Conservation (phyloP, 2,113 vertebrate species). For the Podilymbus podiceps region DNA sequence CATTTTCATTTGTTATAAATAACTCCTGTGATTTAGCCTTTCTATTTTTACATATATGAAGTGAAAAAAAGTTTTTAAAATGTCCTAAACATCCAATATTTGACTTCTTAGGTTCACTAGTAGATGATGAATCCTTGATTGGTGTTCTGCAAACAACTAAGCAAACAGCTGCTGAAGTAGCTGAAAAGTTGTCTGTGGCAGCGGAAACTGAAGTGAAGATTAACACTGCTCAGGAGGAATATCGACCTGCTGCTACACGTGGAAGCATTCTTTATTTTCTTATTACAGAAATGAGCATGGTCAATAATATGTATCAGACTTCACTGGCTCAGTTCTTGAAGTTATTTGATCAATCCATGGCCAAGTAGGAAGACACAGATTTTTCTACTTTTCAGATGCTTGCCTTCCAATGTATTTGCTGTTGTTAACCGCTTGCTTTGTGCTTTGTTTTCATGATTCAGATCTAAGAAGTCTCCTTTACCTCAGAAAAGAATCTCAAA, state of each 20-base stretch:
- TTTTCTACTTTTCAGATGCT: background rate
- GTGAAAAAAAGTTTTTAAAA: background rate
- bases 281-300: slow-evolving; percentile 82
- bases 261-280: slow-evolving; percentile 83
- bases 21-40: background rate
- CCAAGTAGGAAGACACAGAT: slow-evolving; percentile 47
- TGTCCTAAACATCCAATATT: background rate
- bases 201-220: slow-evolving; percentile 80
- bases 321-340: slow-evolving; percentile 81
- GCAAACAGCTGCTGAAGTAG: slow-evolving; percentile 76
- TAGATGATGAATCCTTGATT: slow-evolving; percentile 81
- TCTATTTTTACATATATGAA: background rate
- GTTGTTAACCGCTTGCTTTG: background rate
- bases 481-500: slow-evolving; percentile 77
- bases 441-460: slow-evolving; percentile 19
- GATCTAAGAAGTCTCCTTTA: slow-evolving; percentile 77
- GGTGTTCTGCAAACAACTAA: slow-evolving; percentile 77
- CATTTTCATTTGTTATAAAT: background rate
- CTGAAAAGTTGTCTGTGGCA: slow-evolving; percentile 77
- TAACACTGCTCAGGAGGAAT: slow-evolving; percentile 77
- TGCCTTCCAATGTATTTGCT: background rate
- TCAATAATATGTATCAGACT: slow-evolving; percentile 82
- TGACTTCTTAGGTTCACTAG: slow-evolving; percentile 72
- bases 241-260: slow-evolving; percentile 76
- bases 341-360: slow-evolving; percentile 79